These are phyloP conservation scores for Ctenodactylus gundi DNA, from an alignment of 2,113 vertebrate species.

Conservation along the genomic window DNA sequence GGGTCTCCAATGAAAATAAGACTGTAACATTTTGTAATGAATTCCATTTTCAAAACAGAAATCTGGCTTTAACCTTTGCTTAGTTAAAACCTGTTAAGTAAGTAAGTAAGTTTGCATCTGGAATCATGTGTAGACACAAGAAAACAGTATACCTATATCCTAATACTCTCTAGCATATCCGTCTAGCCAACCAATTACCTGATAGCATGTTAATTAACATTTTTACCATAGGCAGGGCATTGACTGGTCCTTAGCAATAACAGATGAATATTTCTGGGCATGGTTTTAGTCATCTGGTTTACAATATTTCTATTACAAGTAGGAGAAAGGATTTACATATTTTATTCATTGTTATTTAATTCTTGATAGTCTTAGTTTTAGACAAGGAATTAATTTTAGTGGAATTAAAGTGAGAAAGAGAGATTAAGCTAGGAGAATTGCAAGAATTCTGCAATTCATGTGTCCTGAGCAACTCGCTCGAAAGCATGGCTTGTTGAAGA, in stretches of 20 bases:
- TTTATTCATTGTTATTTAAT: neutral
- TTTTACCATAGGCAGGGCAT: neutral
- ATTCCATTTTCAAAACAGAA: neutral
- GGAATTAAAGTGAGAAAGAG: neutral
- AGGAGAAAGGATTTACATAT: neutral
- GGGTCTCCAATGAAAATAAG: neutral
- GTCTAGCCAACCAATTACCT: neutral
- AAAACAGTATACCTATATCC: neutral
- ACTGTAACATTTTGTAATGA: neutral
- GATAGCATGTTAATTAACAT: neutral
- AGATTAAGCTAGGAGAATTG: neutral
- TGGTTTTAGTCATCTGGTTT: neutral
- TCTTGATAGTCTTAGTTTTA: neutral
- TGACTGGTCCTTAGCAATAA: neutral
- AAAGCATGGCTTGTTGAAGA: neutral
- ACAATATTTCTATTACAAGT: neutral
- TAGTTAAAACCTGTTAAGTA: neutral
- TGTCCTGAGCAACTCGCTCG: neutral
- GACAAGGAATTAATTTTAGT: neutral
- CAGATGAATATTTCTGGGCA: neutral
- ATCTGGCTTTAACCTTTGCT: neutral
- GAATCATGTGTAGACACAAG: no score
- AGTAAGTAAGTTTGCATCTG: no score
- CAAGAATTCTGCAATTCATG: rapidly evolving
- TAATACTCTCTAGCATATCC: neutral